Conservation (phyloP, 2,888 invertebrate species). For the Pasiphila rectangulata region DNA sequence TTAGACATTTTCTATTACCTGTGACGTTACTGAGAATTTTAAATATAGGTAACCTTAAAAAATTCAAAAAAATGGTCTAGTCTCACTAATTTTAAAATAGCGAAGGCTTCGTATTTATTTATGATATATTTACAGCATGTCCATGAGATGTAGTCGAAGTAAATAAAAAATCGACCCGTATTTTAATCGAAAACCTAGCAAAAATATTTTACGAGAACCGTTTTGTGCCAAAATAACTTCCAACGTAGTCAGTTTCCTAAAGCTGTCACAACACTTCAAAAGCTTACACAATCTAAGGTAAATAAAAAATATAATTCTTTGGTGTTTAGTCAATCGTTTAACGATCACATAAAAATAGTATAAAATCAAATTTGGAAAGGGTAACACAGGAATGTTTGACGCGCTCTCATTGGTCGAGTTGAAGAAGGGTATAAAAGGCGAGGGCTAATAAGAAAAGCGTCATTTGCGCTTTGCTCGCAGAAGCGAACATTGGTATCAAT, state of each 20-base stretch:
- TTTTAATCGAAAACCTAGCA: slow-evolving; percentile 2
- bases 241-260: slow-evolving; percentile 17
- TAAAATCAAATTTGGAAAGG: slow-evolving; percentile 33
- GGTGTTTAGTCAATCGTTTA: slow-evolving; percentile 51
- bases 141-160: not conserved
- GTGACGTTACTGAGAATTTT: no score
- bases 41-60: no score
- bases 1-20: no score
- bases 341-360: slow-evolving; percentile 44
- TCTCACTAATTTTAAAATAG: slow-evolving; percentile 5
- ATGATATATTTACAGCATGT: slow-evolving; percentile 1
- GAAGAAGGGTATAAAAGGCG: slow-evolving; percentile 48
- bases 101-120: slow-evolving; percentile 2
- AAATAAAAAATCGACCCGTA: slow-evolving; percentile 18
- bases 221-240: not conserved
- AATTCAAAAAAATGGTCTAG: no score
- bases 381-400: slow-evolving; percentile 29
- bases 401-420: slow-evolving; percentile 41
- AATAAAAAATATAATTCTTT: slow-evolving; percentile 40
- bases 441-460: slow-evolving; percentile 31
- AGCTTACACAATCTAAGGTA: slow-evolving; percentile 39
- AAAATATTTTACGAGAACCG: slow-evolving; percentile 1
- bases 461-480: slow-evolving; percentile 42
- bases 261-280: slow-evolving; percentile 50
- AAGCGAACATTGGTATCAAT: slow-evolving; percentile 62